Base-by-base conservation (phyloP, 1,140 invertebrate genomes). In the Drosophila pruinosa region DNA sequence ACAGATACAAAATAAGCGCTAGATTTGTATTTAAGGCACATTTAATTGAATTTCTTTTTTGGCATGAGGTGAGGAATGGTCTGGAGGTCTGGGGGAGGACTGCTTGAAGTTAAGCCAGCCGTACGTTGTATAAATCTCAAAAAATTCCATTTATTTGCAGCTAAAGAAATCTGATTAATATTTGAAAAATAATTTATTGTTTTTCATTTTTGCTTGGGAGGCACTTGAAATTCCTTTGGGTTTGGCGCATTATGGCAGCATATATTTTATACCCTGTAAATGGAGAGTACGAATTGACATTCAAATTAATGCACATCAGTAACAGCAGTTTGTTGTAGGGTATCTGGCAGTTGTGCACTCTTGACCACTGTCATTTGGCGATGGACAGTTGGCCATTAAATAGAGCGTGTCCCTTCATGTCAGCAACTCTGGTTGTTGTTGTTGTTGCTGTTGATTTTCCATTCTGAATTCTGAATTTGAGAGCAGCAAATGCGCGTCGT, bases 311-410 rank as follows among this genome's bases (percentile, higher is more conserved):
- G 2, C 31, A 28, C 26, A 28, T 12, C n/a, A 34, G 26, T n/a
- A n/a, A n/a, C n/a, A n/a, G 5, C 26, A 5, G 12, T 34, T 34
- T 3, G n/a, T n/a, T 4, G 6, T 10, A 31, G 28, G 28, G 24
- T 17, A 48, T 48, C 24, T 17, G 24, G 1, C 1, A 31, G 45
- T 31, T 41, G 14, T 14, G 22, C 14, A 5, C 22, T 7, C 8
- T 28, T 12, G 3, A 17, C 12, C n/a, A 4, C 21, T 10, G 19
- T 22, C n/a, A 24, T n/a, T 17, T 64, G 31, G 39, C 28, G 47
- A 41, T 34, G 36, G 53, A 72, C 62, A 59, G 52, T 68, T 68
- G 48, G 41, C 53, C 56, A 67, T 68, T 72, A 68, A 72, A 65
- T 70, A 48, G 7, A 62, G 47, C 43, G 43, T 45, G 52, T 24